phyloP scores from a whole-genome alignment of 2,113 vertebrate genomes.

The Cairina moschata region DNA sequence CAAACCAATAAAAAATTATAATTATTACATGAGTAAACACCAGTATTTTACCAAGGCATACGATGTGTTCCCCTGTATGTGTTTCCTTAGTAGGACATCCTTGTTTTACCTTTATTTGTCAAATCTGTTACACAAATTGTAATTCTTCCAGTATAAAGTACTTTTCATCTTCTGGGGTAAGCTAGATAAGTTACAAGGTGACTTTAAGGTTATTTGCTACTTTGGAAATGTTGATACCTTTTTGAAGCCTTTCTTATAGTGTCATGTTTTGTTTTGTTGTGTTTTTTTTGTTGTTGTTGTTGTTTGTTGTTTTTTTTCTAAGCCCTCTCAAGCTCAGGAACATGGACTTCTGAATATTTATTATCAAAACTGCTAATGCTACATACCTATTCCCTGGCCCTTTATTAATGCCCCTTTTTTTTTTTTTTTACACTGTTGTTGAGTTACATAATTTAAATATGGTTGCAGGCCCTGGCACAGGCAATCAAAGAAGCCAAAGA shows the following conservation, averaged over 20 bases:
- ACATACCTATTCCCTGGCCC: neutral
- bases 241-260: neutral
- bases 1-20: neutral
- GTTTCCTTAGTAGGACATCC: neutral
- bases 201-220: neutral
- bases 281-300: neutral
- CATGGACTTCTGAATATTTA: neutral
- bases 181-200: neutral
- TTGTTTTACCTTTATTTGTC: neutral
- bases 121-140: neutral
- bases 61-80: neutral
- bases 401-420: neutral
- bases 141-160: neutral
- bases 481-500: slow-evolving; percentile 99
- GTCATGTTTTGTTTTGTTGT: neutral
- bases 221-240: neutral
- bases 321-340: neutral
- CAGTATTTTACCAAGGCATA: neutral
- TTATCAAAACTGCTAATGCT: neutral
- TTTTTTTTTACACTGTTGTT: neutral
- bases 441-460: neutral
- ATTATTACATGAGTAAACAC: neutral
- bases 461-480: slow-evolving; percentile 92
- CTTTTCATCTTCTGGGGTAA: neutral
- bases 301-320: neutral